A percentile compares a stretch with the other conserved stretches of the same genome.
Conservation (phyloP, 2,797 vertebrate species). For the Cossypha polioptera region DNA sequence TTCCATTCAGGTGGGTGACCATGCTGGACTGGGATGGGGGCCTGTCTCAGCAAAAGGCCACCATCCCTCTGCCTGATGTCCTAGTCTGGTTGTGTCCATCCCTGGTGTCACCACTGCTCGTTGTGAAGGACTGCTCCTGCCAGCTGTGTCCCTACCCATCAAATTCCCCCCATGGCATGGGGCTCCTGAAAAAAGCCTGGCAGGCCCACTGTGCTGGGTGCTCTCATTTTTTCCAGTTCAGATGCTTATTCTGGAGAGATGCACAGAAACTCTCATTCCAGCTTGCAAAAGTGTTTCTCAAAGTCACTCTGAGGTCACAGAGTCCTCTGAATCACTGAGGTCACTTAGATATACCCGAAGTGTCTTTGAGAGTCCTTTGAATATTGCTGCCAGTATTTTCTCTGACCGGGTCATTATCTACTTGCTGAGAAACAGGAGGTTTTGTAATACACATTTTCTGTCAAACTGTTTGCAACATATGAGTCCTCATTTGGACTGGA, state of each 20-base stretch:
- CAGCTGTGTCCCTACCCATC: background rate
- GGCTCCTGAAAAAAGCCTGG: background rate
- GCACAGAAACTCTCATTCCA: background rate
- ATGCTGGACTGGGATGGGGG: background rate
- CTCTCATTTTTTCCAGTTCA: background rate
- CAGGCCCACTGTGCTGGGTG: accelerated
- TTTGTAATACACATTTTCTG: background rate
- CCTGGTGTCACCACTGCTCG: accelerated
- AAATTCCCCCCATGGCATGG: accelerated
- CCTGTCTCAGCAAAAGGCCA: background rate
- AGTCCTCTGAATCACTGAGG: background rate
- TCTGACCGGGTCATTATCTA: background rate
- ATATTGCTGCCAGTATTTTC: background rate
- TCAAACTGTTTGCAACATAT: background rate
- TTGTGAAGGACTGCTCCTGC: background rate
- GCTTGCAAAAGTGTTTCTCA: background rate
- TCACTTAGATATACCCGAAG: background rate
- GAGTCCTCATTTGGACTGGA: background rate
- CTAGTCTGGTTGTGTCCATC: background rate
- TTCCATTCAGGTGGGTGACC: background rate
- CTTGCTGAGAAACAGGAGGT: background rate
- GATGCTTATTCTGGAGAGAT: background rate
- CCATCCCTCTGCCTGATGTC: background rate
- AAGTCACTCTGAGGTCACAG: background rate
- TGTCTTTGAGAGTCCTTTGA: background rate